Conservation (phyloP, 2,888 invertebrate genomes). For the Cryptus armator region DNA sequence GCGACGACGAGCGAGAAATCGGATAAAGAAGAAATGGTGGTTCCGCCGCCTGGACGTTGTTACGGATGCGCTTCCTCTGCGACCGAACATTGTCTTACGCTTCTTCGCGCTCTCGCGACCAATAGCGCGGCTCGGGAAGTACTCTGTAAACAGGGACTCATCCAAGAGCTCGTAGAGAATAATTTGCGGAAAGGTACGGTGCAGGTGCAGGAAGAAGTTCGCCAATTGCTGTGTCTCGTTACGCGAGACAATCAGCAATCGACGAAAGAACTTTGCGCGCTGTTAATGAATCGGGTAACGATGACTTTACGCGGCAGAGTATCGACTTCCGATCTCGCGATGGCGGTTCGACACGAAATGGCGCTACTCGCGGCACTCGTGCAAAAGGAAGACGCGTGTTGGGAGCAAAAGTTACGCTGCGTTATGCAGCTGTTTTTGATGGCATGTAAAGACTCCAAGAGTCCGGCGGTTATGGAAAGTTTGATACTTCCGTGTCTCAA, state of each 20-base stretch:
- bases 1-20: conserved; percentile 64
- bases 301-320: conserved; percentile 92
- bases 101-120: conserved; percentile 95
- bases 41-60: conserved; percentile 88
- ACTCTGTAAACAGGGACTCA: conserved; percentile 93
- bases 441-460: conserved; percentile 91
- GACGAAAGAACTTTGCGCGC: conserved; percentile 93
- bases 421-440: conserved; percentile 95
- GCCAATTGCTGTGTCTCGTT: conserved; percentile 94
- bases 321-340: conserved; percentile 90
- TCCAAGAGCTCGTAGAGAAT: conserved; percentile 95
- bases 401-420: conserved; percentile 96
- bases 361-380: conserved; percentile 94
- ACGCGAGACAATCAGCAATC: conserved; percentile 94
- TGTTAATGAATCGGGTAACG: conserved; percentile 94
- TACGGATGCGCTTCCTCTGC: conserved; percentile 96
- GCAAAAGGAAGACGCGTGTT: conserved; percentile 97
- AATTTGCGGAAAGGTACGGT: conserved; percentile 95
- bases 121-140: conserved; percentile 91
- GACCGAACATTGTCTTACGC: conserved; percentile 96
- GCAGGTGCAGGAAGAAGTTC: conserved; percentile 95
- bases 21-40: conserved; percentile 70
- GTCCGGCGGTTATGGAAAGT: conserved; percentile 95
- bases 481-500: conserved; percentile 97
- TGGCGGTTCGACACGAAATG: conserved; percentile 95